Evolutionary conservation across 35 echinoderm and acorn worm genomes (phyloP), one percentile per base, ranked within the genome.

Genomic region (Ophiothrix spiculata): DNA sequence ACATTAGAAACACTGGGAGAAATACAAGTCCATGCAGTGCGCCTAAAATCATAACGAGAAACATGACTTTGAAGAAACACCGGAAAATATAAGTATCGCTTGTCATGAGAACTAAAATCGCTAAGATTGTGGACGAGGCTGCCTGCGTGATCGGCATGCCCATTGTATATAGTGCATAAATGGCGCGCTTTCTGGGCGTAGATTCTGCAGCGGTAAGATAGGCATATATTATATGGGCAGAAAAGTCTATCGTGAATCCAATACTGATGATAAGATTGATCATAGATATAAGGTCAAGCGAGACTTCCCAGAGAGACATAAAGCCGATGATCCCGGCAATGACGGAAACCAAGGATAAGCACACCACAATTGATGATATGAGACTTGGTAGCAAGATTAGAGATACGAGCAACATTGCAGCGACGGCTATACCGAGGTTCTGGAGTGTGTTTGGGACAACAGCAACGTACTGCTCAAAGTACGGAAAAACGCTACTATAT

Each of bases 211-310:
- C n/a, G 0, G 85, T 38, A n/a, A 87, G 39, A 41, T 80, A 95
- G 28, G 93, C 85, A 33, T 95, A 95, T 14, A 80, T 82, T 45
- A 95, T 84, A 46, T 95, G 93, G 1, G 93, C 93, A 10, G 93
- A 95, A 77, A 91, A 95, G 45, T 95, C 91, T 25, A 93, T 87
- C 39, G 86, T 93, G 69, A 93, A 93, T 38, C 91, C 91, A 49
- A 93, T 89, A 32, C 86, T 85, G 17, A 89, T 35, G 31, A 93
- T 88, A 28, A 93, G 81, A 37, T 86, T 93, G 25, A 88, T 85
- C 87, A 93, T 89, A 0, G 91, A 88, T 25, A 93, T 93, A 23
- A 76, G 76, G 41, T 93, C 91, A 2, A 93, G 64, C 2, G 37
- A 63, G 25, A 93, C 87, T 36, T 89, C 76, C 91, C 91, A 93